These are phyloP conservation scores for Aspidiotus destructor DNA, from an alignment of 2,888 invertebrate species.

Conservation along the genomic window DNA sequence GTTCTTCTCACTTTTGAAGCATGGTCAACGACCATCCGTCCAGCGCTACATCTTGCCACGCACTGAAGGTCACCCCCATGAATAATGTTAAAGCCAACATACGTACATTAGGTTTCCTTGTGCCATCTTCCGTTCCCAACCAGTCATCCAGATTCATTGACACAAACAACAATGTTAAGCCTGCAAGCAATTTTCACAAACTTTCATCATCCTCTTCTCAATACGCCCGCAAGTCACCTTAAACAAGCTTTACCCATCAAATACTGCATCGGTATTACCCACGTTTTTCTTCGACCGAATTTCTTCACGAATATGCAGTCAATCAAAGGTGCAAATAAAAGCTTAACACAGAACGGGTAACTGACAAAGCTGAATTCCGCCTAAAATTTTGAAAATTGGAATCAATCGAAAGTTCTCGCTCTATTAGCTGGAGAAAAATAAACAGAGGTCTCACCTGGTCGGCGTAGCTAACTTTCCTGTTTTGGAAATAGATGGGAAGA, in stretches of 20 bases:
- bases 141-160: conserved; percentile 66
- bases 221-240: too few relatives aligned
- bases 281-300: conserved; percentile 89
- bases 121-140: conserved; percentile 50
- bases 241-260: conserved; percentile 54
- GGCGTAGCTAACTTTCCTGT: conserved; percentile 82
- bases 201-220: too few relatives aligned
- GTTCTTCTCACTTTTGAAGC: conserved; percentile 63
- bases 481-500: conserved; percentile 90
- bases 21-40: conserved; percentile 99
- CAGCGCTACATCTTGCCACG: conserved; percentile 98
- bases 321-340: conserved; percentile 97
- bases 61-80: conserved; percentile 86
- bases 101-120: conserved; percentile 29
- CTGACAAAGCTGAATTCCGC: conserved; percentile 89
- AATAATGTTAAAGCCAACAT: conserved; percentile 79
- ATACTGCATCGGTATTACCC: conserved; percentile 91
- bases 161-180: conserved; percentile 62
- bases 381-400: conserved; percentile 41
- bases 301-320: conserved; percentile 75
- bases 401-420: neutral
- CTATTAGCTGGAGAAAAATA: neutral
- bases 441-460: conserved; percentile 59
- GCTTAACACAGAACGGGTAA: conserved; percentile 85
- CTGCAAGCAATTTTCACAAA: neutral